phyloP scores from a whole-genome alignment of 2,113 vertebrate genomes.

The Syngnathus scovelli region DNA sequence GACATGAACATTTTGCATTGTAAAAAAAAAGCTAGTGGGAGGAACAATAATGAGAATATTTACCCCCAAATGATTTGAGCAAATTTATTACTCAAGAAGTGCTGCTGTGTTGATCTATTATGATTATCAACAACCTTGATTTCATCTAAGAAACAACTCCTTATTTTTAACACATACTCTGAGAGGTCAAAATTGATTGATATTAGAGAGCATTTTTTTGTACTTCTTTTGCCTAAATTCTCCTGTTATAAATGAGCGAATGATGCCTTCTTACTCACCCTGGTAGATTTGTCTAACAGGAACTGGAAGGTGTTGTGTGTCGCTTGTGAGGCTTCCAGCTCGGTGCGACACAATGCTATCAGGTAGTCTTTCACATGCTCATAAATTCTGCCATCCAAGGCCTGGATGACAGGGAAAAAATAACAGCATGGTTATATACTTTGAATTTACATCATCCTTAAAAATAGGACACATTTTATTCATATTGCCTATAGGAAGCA shows the following conservation, averaged over 20 bases:
- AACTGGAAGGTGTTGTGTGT: slow-evolving; percentile 95
- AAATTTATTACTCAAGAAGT: too few relatives aligned
- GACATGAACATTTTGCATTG: neutral
- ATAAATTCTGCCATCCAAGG: slow-evolving; percentile 84
- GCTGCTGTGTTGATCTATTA: neutral
- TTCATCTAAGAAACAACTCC: neutral
- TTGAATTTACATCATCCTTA: neutral
- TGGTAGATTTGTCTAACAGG: slow-evolving; percentile 90
- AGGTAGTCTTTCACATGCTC: slow-evolving; percentile 68
- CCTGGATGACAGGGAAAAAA: slow-evolving; percentile 62
- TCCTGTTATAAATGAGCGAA: neutral
- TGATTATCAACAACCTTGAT: neutral
- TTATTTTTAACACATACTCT: neutral
- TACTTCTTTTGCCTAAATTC: neutral
- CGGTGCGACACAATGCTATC: slow-evolving; percentile 81
- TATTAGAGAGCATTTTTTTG: neutral
- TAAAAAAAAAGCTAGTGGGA: too few relatives aligned
- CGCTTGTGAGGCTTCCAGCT: slow-evolving; percentile 90
- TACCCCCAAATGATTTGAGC: too few relatives aligned
- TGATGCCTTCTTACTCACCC: slow-evolving; percentile 71
- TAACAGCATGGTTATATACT: neutral
- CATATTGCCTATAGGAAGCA: neutral
- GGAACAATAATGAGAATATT: too few relatives aligned
- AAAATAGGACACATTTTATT: neutral
- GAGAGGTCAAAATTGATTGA: neutral